Conservation (phyloP, 2,888 invertebrate genomes). For the Acanthosoma haemorrhoidale region DNA sequence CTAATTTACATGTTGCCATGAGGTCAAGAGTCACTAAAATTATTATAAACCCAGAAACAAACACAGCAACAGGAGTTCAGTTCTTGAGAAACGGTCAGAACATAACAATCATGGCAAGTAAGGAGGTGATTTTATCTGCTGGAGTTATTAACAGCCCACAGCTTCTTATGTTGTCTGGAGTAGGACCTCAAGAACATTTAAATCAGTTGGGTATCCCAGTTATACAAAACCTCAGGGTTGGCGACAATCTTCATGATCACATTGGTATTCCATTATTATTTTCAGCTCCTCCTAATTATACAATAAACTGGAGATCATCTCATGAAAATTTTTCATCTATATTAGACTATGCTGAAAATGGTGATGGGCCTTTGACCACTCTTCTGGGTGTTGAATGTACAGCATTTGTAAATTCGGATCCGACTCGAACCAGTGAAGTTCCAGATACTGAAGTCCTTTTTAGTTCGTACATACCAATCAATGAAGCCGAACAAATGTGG, state of each 20-base stretch:
- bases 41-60: conserved; percentile 54
- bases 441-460: conserved; percentile 36
- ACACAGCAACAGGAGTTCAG: conserved; percentile 75
- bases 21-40: conserved; percentile 58
- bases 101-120: conserved; percentile 60
- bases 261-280: conserved; percentile 31
- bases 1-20: conserved; percentile 78
- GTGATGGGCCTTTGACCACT: conserved; percentile 33
- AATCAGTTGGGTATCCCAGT: conserved; percentile 36
- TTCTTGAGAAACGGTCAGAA: conserved; percentile 66
- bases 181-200: conserved; percentile 63
- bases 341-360: conserved; percentile 25
- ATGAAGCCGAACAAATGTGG: conserved; percentile 48
- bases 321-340: conserved; percentile 29
- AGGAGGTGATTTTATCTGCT: conserved; percentile 78
- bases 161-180: conserved; percentile 71
- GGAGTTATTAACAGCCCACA: conserved; percentile 77
- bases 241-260: conserved; percentile 40
- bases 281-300: conserved; percentile 15
- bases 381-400: conserved; percentile 33
- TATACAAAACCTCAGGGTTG: conserved; percentile 38
- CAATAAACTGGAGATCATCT: conserved; percentile 26
- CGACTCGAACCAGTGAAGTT: conserved; percentile 5
- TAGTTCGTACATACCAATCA: conserved; percentile 43
- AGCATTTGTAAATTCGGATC: conserved; percentile 29